Evolutionary conservation across 2,888 invertebrate species (phyloP), one percentile per base, ranked within the genome.

Genomic region (Aphrophora alni): DNA sequence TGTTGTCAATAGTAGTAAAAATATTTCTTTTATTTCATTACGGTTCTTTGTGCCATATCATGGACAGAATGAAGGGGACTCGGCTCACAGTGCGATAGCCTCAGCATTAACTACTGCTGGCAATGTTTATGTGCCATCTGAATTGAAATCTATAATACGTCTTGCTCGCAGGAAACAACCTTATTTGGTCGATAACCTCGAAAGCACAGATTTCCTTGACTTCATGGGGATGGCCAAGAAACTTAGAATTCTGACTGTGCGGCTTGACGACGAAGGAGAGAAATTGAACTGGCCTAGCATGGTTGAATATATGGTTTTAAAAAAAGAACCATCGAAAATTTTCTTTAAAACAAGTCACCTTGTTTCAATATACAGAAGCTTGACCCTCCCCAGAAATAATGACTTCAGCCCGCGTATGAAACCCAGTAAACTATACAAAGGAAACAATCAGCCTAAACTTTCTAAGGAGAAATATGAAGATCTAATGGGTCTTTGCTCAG

Each of bases 11-110:
- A 59, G 14, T n/a, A n/a, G 25, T 21, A 38, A 70, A 38, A 33
- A 33, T 8, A 33, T 33, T 5, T 33, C 33, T 33, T 33, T 33
- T 8, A 33, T 33, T 5, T 33, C 33, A 33, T 8, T 33, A 3
- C 3, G 8, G 8, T 33, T 33, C 25, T 80, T 80, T 77, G 27
- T 78, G 27, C 69, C 69, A 24, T 44, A 75, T 25, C 80, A 80
- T 28, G 80, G 80, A 5, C 80, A 77, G 28, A 80, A 44, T 77
- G 80, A 80, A 68, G 80, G 80, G 26, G 76, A 77, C 24, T 80
- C 80, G 2, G 80, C 80, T 24, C 80, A 80, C 33, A 77, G 75
- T 68, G 75, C 78, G 1, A 78, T 78, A 17, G 38, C 38, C 21
- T 14, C 44, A 24, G 78, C 73, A 17, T 24, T 78, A 24, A 26